Evolutionary conservation across 2,797 vertebrate genomes (phyloP), one percentile per base, ranked within the genome.

Genomic region (Microchirus variegatus): DNA sequence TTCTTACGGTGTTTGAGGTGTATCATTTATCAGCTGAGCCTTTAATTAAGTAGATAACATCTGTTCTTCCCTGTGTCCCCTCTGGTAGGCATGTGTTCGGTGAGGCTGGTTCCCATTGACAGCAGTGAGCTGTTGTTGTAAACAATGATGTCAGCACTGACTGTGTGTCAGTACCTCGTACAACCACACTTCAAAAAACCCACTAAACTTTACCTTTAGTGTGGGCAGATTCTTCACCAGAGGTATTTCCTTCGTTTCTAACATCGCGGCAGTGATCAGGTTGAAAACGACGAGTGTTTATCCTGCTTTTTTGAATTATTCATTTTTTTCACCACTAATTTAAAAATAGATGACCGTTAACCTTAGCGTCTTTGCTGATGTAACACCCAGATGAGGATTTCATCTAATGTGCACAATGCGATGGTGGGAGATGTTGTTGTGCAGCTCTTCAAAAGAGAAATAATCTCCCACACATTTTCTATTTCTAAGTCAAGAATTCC

Each of bases 401-500:
- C 82, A 80, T 88, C 79, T 82, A 86, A 81, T 69, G 81, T 78
- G 66, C 78, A 83, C 85, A 81, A 70, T 85, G 82, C 55, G 66
- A 87, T 70, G 79, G 78, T 69, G 78, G 70, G 73, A 80, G 72
- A 89, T 82, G 83, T 82, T 88, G 84, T 85, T 88, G 79, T 88
- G 81, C 86, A 71, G 80, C 80, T 88, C 80, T 83, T 89, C 84
- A 86, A 85, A 89, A 87, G 84, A 86, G 76, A 62, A 87, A 89
- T 88, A 84, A 87, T 88, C 86, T 91, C 91, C 89, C 86, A 90
- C 90, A 90, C 86, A 78, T 82, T 85, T 85, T 90, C 81, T 90
- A 90, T 92, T 91, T 93, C 87, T 85, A 91, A 87, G 81, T 91
- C 80, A 79, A 74, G 91, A 81, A 92, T 83, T 91, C 89, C 86